Base-by-base conservation (phyloP, 2,888 invertebrate species). In the Lordiphosa andalusiaca region DNA sequence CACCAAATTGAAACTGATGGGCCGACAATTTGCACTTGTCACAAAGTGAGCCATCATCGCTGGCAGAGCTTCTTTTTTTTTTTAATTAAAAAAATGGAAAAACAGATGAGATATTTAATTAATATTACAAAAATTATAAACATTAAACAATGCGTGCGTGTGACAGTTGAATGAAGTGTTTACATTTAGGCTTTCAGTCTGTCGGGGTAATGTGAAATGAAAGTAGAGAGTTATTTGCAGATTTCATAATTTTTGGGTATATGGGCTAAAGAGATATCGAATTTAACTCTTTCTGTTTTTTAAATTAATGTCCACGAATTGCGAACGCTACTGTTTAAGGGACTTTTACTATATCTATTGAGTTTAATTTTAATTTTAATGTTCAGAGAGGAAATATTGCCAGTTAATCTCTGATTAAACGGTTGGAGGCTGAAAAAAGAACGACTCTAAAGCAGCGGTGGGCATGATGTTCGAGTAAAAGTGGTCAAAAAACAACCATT, bases 91-190 rank as follows among this genome's bases (percentile, higher is more conserved):
- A 39, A 56, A 36, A 55, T 7, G 33, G 7, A 13, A 42, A 19
- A 42, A 42, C 25, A 30, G 81, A 53, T 46, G 57, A 66, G 60
- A 66, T 84, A 84, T 77, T 76, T 83, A 83, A 76, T 76, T 73
- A 76, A 76, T 76, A 80, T 81, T 83, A 76, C 59, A 83, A 76
- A 83, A 71, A 72, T 80, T 75, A 83, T 83, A 80, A 76, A 80
- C 84, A 80, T 73, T 78, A 69, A 57, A 67, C 67, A 61, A 30
- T 39, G 54, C 39, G 52, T 52, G 48, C 38, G 52, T 36, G 33
- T 39, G 52, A 41, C 64, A 53, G 53, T 47, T 77, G 65, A 52
- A 68, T 44, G 49, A 39, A 53, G 30, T 83, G 62, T 73, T 83
- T 83, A 73, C 83, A 63, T 80, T 82, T 41, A 39, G 49, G 58